phyloP scores from a whole-genome alignment of 2,888 invertebrate genomes.

The Torymus aiolomorphi region DNA sequence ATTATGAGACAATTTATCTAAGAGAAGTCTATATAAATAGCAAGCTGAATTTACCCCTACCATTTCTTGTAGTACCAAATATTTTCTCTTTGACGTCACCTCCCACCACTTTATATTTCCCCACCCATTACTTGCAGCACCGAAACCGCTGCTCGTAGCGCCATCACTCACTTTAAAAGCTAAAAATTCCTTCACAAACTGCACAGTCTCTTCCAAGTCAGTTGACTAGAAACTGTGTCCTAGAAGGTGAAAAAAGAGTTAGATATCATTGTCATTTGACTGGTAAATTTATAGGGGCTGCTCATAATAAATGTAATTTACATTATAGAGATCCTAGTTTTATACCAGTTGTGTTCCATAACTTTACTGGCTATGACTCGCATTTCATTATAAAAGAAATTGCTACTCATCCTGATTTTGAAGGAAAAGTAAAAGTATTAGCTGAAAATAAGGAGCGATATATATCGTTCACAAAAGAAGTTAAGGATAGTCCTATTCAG shows the following conservation, averaged over 20 bases:
- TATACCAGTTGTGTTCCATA: slow-evolving; percentile 16
- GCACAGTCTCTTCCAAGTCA: slow-evolving; percentile 1
- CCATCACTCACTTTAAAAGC: neutral
- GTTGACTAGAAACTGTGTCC: neutral
- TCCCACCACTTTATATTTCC: neutral
- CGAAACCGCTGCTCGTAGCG: neutral
- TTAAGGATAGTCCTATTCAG: neutral
- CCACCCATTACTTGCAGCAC: neutral
- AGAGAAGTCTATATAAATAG: neutral
- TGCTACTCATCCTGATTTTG: slow-evolving; percentile 3
- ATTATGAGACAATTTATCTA: slow-evolving; percentile 4
- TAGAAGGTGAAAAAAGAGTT: slow-evolving; percentile 1
- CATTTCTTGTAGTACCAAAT: neutral
- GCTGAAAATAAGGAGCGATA: neutral
- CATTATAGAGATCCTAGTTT: neutral
- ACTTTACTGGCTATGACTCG: no score
- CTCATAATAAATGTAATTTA: neutral
- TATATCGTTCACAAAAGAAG: neutral
- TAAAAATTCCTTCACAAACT: neutral
- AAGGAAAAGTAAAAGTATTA: slow-evolving; percentile 7
- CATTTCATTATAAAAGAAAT: slow-evolving; percentile 24
- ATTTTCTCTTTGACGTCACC: neutral
- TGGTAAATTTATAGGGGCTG: no score
- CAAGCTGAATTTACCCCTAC: neutral
- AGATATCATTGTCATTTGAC: neutral